Conservation (phyloP, 2,888 invertebrate species). For the Steromphala cineraria region DNA sequence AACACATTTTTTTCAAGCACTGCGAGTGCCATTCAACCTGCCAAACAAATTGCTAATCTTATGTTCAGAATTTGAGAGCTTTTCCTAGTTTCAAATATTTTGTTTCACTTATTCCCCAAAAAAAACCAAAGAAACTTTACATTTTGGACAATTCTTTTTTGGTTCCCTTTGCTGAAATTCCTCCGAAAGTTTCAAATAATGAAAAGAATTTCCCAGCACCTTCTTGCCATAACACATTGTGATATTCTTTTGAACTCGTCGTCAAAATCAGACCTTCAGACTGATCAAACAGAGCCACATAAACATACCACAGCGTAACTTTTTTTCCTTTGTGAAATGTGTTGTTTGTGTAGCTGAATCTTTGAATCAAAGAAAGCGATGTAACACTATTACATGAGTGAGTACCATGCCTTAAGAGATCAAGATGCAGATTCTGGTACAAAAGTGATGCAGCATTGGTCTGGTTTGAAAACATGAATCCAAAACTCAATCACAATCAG, state of each 20-base stretch:
- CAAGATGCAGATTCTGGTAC: too few relatives aligned
- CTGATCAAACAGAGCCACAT: too few relatives aligned
- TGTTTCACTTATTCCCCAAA: not conserved
- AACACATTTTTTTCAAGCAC: slow-evolving; percentile 10
- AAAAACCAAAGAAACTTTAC: slow-evolving; percentile 7
- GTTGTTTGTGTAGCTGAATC: too few relatives aligned
- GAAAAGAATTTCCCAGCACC: not conserved
- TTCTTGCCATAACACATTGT: slow-evolving; percentile 9
- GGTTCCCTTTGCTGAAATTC: not conserved
- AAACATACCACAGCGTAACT: too few relatives aligned
- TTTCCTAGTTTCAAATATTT: not conserved
- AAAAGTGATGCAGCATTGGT: too few relatives aligned
- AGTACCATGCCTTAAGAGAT: too few relatives aligned
- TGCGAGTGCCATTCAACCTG: not conserved
- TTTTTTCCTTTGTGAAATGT: too few relatives aligned
- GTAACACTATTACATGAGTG: too few relatives aligned
- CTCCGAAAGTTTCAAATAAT: not conserved
- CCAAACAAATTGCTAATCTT: not conserved
- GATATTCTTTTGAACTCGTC: not conserved
- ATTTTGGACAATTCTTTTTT: not conserved
- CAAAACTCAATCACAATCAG: too few relatives aligned
- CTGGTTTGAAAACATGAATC: too few relatives aligned
- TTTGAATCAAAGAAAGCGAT: too few relatives aligned
- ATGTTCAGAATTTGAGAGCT: not conserved
- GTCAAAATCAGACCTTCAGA: too few relatives aligned